Evolutionary conservation across 2,797 vertebrate genomes (phyloP), one percentile per base, ranked within the genome.

Genomic region (Micrastur ruficollis): DNA sequence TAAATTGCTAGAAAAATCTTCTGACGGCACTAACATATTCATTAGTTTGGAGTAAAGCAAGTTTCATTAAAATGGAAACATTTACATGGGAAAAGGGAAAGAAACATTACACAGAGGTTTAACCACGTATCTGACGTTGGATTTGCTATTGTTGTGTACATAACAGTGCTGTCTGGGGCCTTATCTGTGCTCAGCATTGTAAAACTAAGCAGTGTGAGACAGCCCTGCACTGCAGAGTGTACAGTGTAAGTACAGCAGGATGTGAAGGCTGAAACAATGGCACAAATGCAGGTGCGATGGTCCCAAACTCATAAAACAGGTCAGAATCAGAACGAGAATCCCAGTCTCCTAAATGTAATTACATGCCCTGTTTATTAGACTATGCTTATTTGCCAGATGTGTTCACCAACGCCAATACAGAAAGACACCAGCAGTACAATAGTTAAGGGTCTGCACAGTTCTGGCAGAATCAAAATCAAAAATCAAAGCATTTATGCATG

Each of bases 21-120:
- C 47, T 79, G 65, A 40, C 78, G 34, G 22, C 34, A 63, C 46
- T 82, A 86, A 52, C 23, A 17, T 94, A 50, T 89, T 91, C 56
- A 80, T 91, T 84, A 67, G 40, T 52, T 94, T 73, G 52, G 36
- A 94, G 70, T 34, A 87, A 86, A 90, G 79, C 67, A 95, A 93
- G 29, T 34, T 92, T 88, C 42, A 89, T 79, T 63, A 78, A 81
- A 86, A 70, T 66, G 25, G 40, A 49, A 86, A 25, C 4, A 52
- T 47, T 95, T 90, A 32, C 36, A 73, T 32, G 20, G 65, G 86
- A 70, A 92, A 86, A 88, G n/a, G 44, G 53, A 44, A 72, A 47
- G n/a, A 81, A 80, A 29, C 9, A 27, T 83, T 79, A 18, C 29
- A 38, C 26, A 32, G 56, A 76, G 25, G 44, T 66, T 94, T 91